Percentiles rank a stretch among this genome's conserved stretches.
These are phyloP conservation scores for Zoanthus gigantus DNA, from an alignment of 92 coral and sea anemone species.

Conservation along the genomic window DNA sequence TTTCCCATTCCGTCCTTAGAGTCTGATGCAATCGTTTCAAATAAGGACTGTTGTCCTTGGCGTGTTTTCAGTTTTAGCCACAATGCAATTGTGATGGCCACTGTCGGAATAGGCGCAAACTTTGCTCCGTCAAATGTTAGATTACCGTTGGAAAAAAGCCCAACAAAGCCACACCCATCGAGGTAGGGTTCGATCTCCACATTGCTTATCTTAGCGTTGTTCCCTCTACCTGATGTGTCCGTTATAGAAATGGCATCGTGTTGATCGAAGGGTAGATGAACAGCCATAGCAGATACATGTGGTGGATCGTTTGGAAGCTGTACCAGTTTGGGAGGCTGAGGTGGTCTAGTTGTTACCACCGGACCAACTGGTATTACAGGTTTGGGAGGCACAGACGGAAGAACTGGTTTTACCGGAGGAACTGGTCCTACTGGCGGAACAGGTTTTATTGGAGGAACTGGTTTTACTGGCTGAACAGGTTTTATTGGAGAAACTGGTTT, in stretches of 20 bases:
- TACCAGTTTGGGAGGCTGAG: constrained; percentile 25
- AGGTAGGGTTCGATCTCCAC: constrained; percentile 60
- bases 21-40: constrained; percentile 66
- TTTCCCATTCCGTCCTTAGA: constrained; percentile 62
- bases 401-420: constrained; percentile 35
- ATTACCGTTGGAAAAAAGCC: constrained; percentile 75
- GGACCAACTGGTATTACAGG: constrained; percentile 22
- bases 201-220: constrained; percentile 69
- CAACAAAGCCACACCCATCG: constrained; percentile 79
- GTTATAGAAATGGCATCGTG: constrained; percentile 58
- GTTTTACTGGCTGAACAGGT: constrained; percentile 19
- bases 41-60: constrained; percentile 74
- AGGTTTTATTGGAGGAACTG: constrained; percentile 5
- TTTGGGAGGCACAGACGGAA: constrained; percentile 38
- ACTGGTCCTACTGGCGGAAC: constrained; percentile 33
- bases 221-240: constrained; percentile 71
- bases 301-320: constrained; percentile 51
- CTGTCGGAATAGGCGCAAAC: constrained; percentile 76
- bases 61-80: constrained; percentile 73
- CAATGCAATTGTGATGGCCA: constrained; percentile 78
- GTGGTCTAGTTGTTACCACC: neutral
- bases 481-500: neutral
- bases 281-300: constrained; percentile 45
- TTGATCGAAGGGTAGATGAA: constrained; percentile 74
- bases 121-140: constrained; percentile 72